Conservation (phyloP, 2,113 vertebrate species). For the Tachuris rubrigastra region DNA sequence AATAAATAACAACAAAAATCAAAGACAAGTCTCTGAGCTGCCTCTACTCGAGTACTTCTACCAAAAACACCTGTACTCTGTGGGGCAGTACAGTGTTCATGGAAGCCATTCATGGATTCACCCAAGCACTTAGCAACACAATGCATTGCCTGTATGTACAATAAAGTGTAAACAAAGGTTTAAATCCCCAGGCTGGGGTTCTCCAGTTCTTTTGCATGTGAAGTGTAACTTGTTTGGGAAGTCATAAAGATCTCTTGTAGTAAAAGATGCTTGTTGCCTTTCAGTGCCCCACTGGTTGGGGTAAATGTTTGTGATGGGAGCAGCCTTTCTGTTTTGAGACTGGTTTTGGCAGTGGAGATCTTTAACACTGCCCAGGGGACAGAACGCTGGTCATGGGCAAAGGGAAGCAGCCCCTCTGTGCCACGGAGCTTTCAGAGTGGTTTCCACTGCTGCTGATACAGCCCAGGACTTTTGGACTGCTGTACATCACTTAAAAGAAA, state of each 20-base stretch:
- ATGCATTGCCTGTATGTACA: too few species aligned
- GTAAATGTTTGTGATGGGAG: background rate
- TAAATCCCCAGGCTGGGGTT: background rate
- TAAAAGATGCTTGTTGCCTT: background rate
- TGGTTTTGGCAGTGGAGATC: background rate
- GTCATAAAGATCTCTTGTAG: background rate
- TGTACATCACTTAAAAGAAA: background rate
- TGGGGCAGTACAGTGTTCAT: background rate
- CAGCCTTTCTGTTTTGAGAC: background rate
- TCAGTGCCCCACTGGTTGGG: fast-evolving
- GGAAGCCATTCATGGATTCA: background rate
- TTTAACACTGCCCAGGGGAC: background rate
- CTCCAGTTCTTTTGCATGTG: background rate
- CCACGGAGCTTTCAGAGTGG: background rate
- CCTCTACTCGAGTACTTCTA: background rate
- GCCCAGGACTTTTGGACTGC: background rate
- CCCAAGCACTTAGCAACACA: background rate
- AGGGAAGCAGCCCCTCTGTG: background rate
- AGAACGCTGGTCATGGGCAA: background rate
- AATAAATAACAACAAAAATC: background rate
- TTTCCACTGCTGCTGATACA: background rate
- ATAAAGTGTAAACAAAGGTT: background rate
- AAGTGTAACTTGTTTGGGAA: background rate
- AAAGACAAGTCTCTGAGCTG: background rate
- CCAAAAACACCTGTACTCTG: background rate